These are phyloP conservation scores for Argyra leucocephala DNA, from an alignment of 2,888 invertebrate species.

Conservation along the genomic window DNA sequence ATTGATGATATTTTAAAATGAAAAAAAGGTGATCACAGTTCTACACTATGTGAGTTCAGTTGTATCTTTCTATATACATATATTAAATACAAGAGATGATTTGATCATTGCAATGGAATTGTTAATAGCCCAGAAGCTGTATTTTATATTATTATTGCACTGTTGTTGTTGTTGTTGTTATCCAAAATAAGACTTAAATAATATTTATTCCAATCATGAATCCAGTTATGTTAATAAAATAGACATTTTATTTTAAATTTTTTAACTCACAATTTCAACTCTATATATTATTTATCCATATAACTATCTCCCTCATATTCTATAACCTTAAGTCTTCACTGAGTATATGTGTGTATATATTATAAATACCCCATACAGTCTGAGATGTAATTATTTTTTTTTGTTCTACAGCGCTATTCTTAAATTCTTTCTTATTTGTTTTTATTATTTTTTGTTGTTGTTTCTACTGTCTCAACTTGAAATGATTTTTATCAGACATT, in stretches of 20 bases:
- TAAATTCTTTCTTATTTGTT: background rate
- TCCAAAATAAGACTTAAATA: background rate
- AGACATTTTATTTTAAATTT: background rate
- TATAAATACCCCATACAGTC: too few relatives aligned
- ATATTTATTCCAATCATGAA: background rate
- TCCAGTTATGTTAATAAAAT: background rate
- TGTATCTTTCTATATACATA: too few relatives aligned
- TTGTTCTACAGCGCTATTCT: too few relatives aligned
- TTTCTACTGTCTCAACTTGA: background rate
- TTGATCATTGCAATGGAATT: background rate
- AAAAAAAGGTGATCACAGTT: background rate
- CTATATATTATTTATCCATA: too few relatives aligned
- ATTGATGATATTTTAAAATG: background rate
- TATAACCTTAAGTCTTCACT: too few relatives aligned
- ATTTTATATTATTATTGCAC: background rate
- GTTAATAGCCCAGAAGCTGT: slow-evolving; percentile 1
- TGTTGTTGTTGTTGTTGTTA: too few relatives aligned
- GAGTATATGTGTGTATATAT: too few relatives aligned
- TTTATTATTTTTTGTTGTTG: background rate
- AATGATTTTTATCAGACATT: slow-evolving; percentile 3
- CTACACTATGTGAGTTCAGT: too few relatives aligned
- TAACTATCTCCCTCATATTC: background rate
- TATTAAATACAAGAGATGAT: background rate
- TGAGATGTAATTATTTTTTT: too few relatives aligned
- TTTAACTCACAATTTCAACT: too few relatives aligned